Evolutionary conservation across 2,888 invertebrate genomes (phyloP).

Genomic region (Caenorhabditis virilis): DNA sequence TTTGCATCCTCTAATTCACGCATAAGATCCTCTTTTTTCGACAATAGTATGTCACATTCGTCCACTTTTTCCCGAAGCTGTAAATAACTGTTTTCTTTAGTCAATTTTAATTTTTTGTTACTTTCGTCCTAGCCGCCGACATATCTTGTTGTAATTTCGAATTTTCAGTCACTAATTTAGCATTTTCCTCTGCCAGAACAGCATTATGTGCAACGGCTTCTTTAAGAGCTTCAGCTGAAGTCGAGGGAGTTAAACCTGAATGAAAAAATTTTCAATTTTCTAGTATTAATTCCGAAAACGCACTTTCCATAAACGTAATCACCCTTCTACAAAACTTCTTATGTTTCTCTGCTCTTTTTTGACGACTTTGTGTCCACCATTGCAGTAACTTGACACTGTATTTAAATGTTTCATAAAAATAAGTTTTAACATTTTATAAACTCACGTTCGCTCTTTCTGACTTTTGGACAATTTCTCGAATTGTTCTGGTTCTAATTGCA

Average conservation of each 20-base stretch:
- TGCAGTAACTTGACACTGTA: neutral
- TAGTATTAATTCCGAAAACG: neutral
- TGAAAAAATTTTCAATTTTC: neutral
- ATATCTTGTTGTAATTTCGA: neutral
- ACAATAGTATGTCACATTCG: constrained; percentile 7
- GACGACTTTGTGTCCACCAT: constrained; percentile 8
- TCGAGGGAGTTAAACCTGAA: neutral
- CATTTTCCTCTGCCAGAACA: neutral
- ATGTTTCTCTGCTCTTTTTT: constrained; percentile 11
- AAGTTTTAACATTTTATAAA: constrained; percentile 3
- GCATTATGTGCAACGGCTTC: neutral
- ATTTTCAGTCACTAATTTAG: neutral
- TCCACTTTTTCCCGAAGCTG: constrained; percentile 7
- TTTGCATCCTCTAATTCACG: constrained; percentile 95
- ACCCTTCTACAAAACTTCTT: constrained; percentile 14
- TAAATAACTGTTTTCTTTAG: neutral
- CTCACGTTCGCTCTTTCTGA: constrained; percentile 5
- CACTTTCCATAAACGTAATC: constrained; percentile 13
- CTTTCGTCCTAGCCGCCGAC: neutral
- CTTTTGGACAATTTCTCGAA: neutral
- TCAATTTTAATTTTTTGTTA: neutral
- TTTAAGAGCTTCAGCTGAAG: neutral
- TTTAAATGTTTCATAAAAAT: neutral
- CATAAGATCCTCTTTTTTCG: constrained; percentile 75
- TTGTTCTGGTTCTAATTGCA: constrained; percentile 1